Base-by-base conservation (phyloP, 2,797 vertebrate genomes). In the Chaunax sp. region DNA sequence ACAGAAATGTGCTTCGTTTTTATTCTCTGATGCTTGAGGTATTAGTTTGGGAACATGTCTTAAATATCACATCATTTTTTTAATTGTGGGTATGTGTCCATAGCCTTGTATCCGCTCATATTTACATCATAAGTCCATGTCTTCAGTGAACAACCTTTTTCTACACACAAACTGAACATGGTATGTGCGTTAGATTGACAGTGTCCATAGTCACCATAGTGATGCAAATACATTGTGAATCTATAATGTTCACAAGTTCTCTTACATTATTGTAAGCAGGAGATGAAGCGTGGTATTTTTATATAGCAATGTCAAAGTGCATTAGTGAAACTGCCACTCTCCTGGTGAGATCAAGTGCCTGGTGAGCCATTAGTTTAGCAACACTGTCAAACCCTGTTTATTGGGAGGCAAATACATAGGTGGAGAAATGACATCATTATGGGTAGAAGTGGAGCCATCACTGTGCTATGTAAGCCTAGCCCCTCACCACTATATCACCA, bases 301-400 rank as follows among this genome's bases (percentile, higher is more conserved):
- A 74, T 80, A 82, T 23, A 81, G 75, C 62, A 23, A 22, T 83
- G 87, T 85, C 89, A 79, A 60, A 77, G 76, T 64, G 64, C 76
- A 86, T 91, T 85, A 92, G 80, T 55, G 46, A 68, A 73, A 25
- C 78, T 61, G 68, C 91, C 91, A 84, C 64, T 89, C 84, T 84
- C 59, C 64, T 6, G 35, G 58, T 47, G 60, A 52, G 72, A 84
- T 89, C 71, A 62, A 75, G 52, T 64, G 82, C 63, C 61, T 40
- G 64, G 81, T 81, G 72, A 90, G 90, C 84, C 81, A 90, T 90
- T 87, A 82, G 82, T 90, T 91, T 89, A 86, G 83, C 80, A 79
- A 84, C 70, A 80, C 70, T 84, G 85, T 90, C 89, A 87, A 54
- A 85, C 47, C 75, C 76, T 75, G 80, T 91, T 90, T 84, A 72